Conservation (phyloP, 2,888 invertebrate genomes). For the Furcula furcula region DNA sequence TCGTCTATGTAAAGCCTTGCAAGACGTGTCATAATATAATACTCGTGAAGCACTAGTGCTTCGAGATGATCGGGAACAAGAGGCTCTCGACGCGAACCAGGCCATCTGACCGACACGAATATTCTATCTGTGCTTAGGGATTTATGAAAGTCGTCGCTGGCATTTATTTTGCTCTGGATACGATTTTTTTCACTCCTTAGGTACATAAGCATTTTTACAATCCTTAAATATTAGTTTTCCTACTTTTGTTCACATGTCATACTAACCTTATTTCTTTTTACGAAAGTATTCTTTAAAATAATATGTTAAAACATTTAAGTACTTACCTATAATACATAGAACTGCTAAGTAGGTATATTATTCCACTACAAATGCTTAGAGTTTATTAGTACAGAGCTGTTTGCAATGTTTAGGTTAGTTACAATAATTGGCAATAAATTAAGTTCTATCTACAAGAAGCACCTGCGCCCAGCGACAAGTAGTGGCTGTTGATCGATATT, state of each 20-base stretch:
- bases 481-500: constrained; percentile 10
- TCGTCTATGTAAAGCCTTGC: constrained; percentile 30
- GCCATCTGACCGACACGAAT: constrained; percentile 52
- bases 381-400: too few relatives aligned
- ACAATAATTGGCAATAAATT: constrained; percentile 29
- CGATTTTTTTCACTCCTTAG: constrained; percentile 6
- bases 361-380: too few relatives aligned
- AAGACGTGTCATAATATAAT: constrained; percentile 49
- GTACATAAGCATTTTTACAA: not conserved
- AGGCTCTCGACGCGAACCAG: constrained; percentile 49
- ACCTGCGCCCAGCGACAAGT: constrained; percentile 26
- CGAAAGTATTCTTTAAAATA: too few relatives aligned
- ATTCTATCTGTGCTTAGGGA: constrained; percentile 22
- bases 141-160: constrained; percentile 23
- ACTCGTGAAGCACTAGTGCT: constrained; percentile 41
- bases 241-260: too few relatives aligned
- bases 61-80: constrained; percentile 38
- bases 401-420: too few relatives aligned
- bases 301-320: too few relatives aligned
- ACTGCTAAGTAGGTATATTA: too few relatives aligned
- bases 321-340: too few relatives aligned
- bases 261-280: too few relatives aligned
- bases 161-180: constrained; percentile 21
- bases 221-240: not conserved
- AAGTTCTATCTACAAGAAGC: constrained; percentile 27